phyloP scores from a whole-genome alignment of 2,888 invertebrate species.

The Lithosia quadra region DNA sequence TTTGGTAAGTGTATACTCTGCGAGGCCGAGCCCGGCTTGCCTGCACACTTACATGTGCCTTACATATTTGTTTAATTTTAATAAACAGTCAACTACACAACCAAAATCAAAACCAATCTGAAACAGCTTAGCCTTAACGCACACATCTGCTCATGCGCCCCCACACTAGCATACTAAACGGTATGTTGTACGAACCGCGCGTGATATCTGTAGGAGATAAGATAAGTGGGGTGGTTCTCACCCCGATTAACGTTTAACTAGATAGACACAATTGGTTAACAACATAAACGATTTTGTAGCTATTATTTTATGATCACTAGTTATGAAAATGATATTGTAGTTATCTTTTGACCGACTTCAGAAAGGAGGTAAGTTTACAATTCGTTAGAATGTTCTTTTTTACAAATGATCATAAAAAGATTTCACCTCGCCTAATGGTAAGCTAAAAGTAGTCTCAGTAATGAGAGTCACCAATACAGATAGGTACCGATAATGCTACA shows the following conservation, averaged over 20 bases:
- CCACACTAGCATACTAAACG: conserved; percentile 9
- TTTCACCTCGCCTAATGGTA: too few relatives aligned
- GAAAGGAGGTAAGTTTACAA: neutral
- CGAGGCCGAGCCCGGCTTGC: too few relatives aligned
- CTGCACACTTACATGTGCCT: too few relatives aligned
- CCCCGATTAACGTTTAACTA: conserved; percentile 44
- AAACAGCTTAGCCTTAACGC: conserved; percentile 38
- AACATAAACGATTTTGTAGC: conserved; percentile 40
- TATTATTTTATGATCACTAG: conserved; percentile 5
- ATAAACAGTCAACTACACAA: neutral
- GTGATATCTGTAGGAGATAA: conserved; percentile 26
- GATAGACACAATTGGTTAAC: conserved; percentile 50
- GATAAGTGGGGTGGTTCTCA: conserved; percentile 37
- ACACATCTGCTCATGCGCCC: conserved; percentile 23
- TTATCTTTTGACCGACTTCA: neutral
- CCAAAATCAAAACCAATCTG: neutral
- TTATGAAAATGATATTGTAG: neutral
- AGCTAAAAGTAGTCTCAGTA: too few relatives aligned
- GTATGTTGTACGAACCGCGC: conserved; percentile 19
- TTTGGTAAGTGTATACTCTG: too few relatives aligned
- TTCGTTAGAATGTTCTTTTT: neutral
- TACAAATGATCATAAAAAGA: too few relatives aligned
- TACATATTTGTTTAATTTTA: too few relatives aligned
- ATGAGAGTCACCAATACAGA: too few relatives aligned
- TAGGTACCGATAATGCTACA: too few relatives aligned